Conservation (phyloP, 2,797 vertebrate species). For the Hydrocynus forskahlii region DNA sequence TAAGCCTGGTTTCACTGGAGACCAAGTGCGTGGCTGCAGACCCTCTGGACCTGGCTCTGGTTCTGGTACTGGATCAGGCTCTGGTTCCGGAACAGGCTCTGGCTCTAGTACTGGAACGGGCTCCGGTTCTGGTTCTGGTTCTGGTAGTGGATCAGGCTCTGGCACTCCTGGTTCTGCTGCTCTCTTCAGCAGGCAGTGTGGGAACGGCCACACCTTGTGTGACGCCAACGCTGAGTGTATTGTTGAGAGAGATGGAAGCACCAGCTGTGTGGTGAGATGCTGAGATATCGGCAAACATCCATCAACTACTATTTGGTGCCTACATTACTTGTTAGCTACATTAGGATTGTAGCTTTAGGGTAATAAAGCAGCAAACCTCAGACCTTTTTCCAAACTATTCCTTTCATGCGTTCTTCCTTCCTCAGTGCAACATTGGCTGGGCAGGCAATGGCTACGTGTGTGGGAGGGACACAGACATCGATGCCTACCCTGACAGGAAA, state of each 20-base stretch:
- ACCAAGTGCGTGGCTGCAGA: slow-evolving; percentile 87
- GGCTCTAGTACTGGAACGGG: slow-evolving; percentile 1
- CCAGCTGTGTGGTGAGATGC: slow-evolving; percentile 84
- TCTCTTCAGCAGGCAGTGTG: slow-evolving; percentile 77
- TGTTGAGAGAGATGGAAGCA: slow-evolving; percentile 85
- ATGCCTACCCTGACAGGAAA: slow-evolving; percentile 87
- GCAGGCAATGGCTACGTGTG: slow-evolving; percentile 94
- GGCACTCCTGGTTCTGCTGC: neutral
- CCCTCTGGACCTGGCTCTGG: neutral
- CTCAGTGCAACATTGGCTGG: slow-evolving; percentile 92
- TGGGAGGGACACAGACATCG: slow-evolving; percentile 94
- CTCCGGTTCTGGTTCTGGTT: too few relatives aligned
- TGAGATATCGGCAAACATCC: neutral
- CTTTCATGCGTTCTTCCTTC: slow-evolving; percentile 33
- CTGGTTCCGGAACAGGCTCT: slow-evolving; percentile 1
- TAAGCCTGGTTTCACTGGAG: slow-evolving; percentile 85
- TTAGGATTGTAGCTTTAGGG: neutral
- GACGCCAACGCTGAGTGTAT: slow-evolving; percentile 85
- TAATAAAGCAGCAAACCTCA: neutral
- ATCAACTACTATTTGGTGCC: neutral
- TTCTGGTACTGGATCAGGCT: neutral
- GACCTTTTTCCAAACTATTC: neutral
- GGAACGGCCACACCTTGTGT: slow-evolving; percentile 87
- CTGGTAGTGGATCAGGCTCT: slow-evolving; percentile 9
- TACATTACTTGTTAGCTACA: neutral